phyloP scores from a whole-genome alignment of 2,797 vertebrate genomes.

The Euphonia xanthogaster region DNA sequence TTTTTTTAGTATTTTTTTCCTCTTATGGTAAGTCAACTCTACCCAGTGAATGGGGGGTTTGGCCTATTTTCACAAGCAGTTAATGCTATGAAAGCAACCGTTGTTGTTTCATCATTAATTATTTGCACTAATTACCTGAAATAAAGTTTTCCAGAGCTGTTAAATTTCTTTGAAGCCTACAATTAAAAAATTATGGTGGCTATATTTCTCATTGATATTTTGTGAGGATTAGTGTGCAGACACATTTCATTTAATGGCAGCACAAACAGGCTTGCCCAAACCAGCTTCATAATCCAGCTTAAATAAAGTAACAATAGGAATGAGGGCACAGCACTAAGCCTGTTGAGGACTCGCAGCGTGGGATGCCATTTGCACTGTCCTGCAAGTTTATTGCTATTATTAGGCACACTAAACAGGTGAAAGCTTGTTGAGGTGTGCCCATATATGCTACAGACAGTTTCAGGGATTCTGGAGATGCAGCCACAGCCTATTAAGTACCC shows the following conservation, averaged over 20 bases:
- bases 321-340: not conserved
- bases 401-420: not conserved
- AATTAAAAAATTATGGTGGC: not conserved
- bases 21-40: not conserved
- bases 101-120: slow-evolving; percentile 16
- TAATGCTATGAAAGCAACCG: not conserved
- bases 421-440: not conserved
- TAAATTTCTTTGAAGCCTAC: slow-evolving; percentile 9
- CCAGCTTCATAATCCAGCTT: slow-evolving; percentile 42
- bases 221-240: not conserved
- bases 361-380: not conserved
- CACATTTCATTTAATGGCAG: slow-evolving; percentile 23
- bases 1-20: not conserved
- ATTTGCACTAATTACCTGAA: slow-evolving; percentile 45
- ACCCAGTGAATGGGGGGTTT: not conserved
- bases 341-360: not conserved
- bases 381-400: slow-evolving; percentile 9
- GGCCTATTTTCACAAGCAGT: slow-evolving; percentile 17
- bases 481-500: not conserved
- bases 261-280: slow-evolving; percentile 36
- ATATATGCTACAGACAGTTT: not conserved
- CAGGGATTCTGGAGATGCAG: not conserved
- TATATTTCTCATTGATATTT: slow-evolving; percentile 11
- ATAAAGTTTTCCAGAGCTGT: slow-evolving; percentile 28
- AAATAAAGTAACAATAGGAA: slow-evolving; percentile 49